Conservation (phyloP, 2,113 vertebrate species). For the Microtus oregoni region DNA sequence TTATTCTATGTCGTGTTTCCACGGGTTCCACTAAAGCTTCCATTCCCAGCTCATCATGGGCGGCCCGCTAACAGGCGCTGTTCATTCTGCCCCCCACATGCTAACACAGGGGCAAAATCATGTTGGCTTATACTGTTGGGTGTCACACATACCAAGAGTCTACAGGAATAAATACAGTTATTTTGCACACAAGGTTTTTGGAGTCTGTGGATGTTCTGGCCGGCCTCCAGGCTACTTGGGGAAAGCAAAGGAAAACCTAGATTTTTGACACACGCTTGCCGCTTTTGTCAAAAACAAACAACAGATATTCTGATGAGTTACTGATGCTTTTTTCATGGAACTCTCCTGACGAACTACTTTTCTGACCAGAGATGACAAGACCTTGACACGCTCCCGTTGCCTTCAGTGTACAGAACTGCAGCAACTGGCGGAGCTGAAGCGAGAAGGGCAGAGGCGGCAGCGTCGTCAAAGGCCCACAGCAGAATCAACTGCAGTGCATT, state of each 20-base stretch:
- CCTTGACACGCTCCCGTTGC: conserved; percentile 76
- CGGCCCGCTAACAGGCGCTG: conserved; percentile 72
- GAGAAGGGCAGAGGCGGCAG: not conserved
- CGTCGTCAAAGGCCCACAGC: not conserved
- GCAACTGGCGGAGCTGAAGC: conserved; percentile 47
- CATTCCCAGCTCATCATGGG: not conserved
- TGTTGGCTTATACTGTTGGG: conserved; percentile 64
- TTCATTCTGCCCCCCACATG: conserved; percentile 65
- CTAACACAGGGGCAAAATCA: conserved; percentile 55
- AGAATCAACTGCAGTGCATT: conserved; percentile 64
- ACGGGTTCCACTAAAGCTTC: conserved; percentile 26
- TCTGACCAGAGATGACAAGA: conserved; percentile 84
- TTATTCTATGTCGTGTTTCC: conserved; percentile 47
- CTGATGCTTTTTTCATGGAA: conserved; percentile 82
- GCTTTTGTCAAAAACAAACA: conserved; percentile 82
- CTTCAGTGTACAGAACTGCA: conserved; percentile 73
- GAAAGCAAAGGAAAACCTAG: conserved; percentile 65
- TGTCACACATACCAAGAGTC: conserved; percentile 74
- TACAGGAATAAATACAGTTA: conserved; percentile 55
- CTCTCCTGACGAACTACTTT: conserved; percentile 84
- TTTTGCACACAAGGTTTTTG: conserved; percentile 73
- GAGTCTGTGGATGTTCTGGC: conserved; percentile 32
- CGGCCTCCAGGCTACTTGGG: conserved; percentile 24
- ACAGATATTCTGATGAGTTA: conserved; percentile 84
- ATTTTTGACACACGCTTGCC: conserved; percentile 81